phyloP scores from a whole-genome alignment of 2,888 invertebrate species.

The Leptothorax acervorum region DNA sequence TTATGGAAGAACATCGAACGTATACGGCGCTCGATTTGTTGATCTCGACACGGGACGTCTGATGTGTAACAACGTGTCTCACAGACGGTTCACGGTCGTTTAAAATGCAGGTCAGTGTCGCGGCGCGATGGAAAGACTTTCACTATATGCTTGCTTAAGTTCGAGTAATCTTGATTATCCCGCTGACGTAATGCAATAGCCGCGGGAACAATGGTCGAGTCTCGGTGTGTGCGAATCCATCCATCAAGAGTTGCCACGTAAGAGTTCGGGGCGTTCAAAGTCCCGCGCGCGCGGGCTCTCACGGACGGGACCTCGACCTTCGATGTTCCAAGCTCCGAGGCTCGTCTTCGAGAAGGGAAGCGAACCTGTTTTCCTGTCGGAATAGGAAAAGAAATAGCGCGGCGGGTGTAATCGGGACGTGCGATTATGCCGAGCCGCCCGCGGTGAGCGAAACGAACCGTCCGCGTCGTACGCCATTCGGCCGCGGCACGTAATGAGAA shows the following conservation, averaged over 20 bases:
- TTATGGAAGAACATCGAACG: neutral
- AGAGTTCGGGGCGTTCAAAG: neutral
- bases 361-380: too few relatives aligned
- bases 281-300: neutral
- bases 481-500: slow-evolving; percentile 54
- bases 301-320: neutral
- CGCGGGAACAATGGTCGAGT: slow-evolving; percentile 36
- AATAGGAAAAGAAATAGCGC: slow-evolving; percentile 5
- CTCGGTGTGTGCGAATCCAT: neutral
- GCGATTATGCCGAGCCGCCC: slow-evolving; percentile 22
- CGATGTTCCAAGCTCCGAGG: too few relatives aligned
- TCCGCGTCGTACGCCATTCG: neutral
- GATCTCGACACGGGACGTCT: neutral
- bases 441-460: slow-evolving; percentile 23
- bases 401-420: slow-evolving; percentile 38
- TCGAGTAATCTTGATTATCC: slow-evolving; percentile 60
- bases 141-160: slow-evolving; percentile 62
- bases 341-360: neutral
- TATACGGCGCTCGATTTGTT: neutral
- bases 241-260: neutral
- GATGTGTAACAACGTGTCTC: slow-evolving; percentile 41
- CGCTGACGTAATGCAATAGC: slow-evolving; percentile 62
- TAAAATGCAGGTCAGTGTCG: slow-evolving; percentile 72
- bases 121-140: slow-evolving; percentile 61
- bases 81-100: slow-evolving; percentile 65